Evolutionary conservation across 2,113 vertebrate species (phyloP), one percentile per base, ranked within the genome.

Genomic region (Ploceus nigricollis): DNA sequence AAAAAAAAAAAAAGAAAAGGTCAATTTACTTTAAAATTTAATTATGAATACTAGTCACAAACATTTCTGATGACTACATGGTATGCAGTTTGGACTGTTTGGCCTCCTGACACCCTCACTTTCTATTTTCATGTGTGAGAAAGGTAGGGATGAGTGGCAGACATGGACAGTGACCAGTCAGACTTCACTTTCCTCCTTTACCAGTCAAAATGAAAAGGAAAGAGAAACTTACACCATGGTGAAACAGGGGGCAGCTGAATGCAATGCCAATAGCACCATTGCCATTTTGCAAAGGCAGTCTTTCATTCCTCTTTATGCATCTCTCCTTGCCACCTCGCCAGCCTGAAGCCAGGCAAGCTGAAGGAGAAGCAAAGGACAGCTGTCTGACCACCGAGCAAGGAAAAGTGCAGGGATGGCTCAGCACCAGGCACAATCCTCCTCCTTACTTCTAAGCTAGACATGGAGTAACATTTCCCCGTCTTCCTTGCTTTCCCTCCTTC

Each of bases 321-420:
- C 31, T 93, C 39, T 58, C 53, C 65, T 77, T 53, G 33, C 6
- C 16, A 57, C 73, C 56, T 30, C 0, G 1, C 30, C 68, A 95
- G 91, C 42, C 10, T 9, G 11, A 50, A 76, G 86, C 9, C 57
- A 77, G 56, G 56, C 7, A 15, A 72, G 76, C 58, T 78, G 47
- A 1, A 93, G 82, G 64, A 70, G n/a, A 77, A 91, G 77, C 51
- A 65, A 82, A 80, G n/a, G 72, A 54, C 2, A 4, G 31, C 12
- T 58, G 17, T 22, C 20, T 25, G 57, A 40, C 48, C 1, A 4
- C 50, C 0, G 0, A 73, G 51, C 13, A 64, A 3, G 3, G 57
- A 40, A 63, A 95, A 79, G 15, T 19, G 13, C 44, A 70, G 20
- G 48, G 61, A 54, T 90, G 61, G 45, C 57, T 71, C 61, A 77